Percentiles rank a stretch among this genome's conserved stretches.
phyloP scores from a whole-genome alignment of 1,140 invertebrate genomes.

The Orussus abietinus region DNA sequence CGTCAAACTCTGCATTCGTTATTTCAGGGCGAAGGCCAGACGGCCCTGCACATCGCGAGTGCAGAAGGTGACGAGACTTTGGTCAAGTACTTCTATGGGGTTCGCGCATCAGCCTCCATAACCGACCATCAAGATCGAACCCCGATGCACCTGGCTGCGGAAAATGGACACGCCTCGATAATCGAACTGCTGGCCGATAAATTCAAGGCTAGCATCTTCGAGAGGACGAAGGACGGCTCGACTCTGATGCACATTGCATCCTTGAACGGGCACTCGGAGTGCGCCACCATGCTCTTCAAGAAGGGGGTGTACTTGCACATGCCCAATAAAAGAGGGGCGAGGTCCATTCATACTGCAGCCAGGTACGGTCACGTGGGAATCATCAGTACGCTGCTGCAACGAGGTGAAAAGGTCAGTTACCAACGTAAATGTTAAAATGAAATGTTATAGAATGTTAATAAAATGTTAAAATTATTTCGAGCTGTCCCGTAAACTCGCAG shows the following conservation, averaged over 20 bases:
- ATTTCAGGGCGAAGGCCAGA: slow-evolving; percentile 80
- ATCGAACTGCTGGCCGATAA: slow-evolving; percentile 97
- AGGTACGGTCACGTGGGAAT: slow-evolving; percentile 93
- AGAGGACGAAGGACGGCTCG: slow-evolving; percentile 93
- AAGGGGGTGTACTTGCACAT: slow-evolving; percentile 99
- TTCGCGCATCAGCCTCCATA: slow-evolving; percentile 89
- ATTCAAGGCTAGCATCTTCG: slow-evolving; percentile 93
- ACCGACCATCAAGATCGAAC: slow-evolving; percentile 94
- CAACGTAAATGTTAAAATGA: no score
- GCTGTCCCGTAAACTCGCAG: no score
- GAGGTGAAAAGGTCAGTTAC: slow-evolving; percentile 82
- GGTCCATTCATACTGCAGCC: slow-evolving; percentile 90
- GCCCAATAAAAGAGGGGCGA: slow-evolving; percentile 95
- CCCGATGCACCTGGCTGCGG: slow-evolving; percentile 95
- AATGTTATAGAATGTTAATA: no score
- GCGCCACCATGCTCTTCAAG: slow-evolving; percentile 97
- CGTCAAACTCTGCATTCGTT: no score
- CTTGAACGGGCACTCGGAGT: slow-evolving; percentile 93
- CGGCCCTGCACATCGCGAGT: slow-evolving; percentile 90
- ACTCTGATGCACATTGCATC: slow-evolving; percentile 98
- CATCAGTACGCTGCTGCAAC: slow-evolving; percentile 91
- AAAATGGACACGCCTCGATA: slow-evolving; percentile 90
- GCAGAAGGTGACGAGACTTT: slow-evolving; percentile 90
- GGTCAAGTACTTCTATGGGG: slow-evolving; percentile 92
- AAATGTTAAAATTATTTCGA: no score